Percentiles rank a stretch among this genome's conserved stretches.
Evolutionary conservation across 2,797 vertebrate species (phyloP).

Genomic region (Caiman crocodilus): DNA sequence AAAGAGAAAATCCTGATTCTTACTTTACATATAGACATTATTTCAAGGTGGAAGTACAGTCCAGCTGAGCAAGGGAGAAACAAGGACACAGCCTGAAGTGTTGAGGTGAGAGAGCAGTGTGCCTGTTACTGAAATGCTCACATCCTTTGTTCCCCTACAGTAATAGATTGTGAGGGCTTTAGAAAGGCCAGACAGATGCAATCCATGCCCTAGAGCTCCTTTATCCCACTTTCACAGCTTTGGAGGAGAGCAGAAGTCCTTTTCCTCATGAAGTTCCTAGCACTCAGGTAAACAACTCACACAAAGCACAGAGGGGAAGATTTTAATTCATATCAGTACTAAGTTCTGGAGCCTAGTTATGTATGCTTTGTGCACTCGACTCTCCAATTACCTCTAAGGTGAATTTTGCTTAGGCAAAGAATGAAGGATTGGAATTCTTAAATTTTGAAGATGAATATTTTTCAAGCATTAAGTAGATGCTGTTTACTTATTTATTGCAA

Average conservation of each 20-base stretch:
- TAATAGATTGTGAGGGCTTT: not conserved
- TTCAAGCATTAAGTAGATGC: slow-evolving; percentile 58
- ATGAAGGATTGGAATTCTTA: not conserved
- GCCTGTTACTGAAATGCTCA: not conserved
- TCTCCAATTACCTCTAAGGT: not conserved
- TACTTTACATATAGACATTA: not conserved
- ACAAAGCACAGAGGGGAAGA: accelerated
- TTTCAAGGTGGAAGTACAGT: not conserved
- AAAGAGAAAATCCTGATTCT: not conserved
- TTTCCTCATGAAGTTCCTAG: not conserved
- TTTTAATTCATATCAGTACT: not conserved
- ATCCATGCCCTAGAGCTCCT: not conserved
- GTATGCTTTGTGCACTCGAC: not conserved
- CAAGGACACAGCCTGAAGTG: not conserved
- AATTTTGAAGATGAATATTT: slow-evolving; percentile 60
- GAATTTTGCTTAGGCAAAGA: not conserved
- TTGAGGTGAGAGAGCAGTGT: not conserved
- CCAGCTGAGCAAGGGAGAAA: not conserved
- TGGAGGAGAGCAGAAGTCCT: not conserved
- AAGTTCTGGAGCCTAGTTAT: not conserved
- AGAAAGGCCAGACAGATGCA: not conserved
- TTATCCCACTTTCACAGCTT: not conserved
- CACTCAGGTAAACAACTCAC: not conserved
- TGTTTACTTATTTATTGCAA: slow-evolving; percentile 72
- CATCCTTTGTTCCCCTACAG: not conserved